Conservation (phyloP, 2,113 vertebrate species). For the Phalacrocorax brasilianus region DNA sequence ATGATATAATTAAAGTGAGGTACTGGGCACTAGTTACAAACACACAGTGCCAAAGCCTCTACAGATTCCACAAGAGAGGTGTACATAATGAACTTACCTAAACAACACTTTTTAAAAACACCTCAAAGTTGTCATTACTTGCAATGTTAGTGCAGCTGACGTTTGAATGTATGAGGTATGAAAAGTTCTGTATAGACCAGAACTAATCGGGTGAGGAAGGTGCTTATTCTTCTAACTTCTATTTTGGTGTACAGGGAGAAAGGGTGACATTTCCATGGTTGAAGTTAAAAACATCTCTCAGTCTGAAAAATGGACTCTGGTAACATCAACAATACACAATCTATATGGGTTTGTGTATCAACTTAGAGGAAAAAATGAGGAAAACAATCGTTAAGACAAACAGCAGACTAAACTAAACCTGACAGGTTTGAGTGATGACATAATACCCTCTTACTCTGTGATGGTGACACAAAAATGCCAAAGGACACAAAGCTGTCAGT, state of each 20-base stretch:
- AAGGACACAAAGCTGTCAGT: slow-evolving; percentile 76
- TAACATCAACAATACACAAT: slow-evolving; percentile 33
- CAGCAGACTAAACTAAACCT: slow-evolving; percentile 51
- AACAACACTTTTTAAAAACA: not conserved
- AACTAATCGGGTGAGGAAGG: not conserved
- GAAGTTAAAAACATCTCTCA: not conserved
- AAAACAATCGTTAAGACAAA: slow-evolving; percentile 65
- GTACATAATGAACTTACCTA: not conserved
- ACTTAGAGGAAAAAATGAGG: slow-evolving; percentile 7
- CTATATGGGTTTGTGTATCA: slow-evolving; percentile 9
- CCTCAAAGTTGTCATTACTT: not conserved
- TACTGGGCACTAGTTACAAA: not conserved
- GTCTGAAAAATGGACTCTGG: not conserved
- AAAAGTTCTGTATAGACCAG: not conserved
- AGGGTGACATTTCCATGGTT: not conserved
- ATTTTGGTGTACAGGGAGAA: not conserved
- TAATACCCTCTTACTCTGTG: slow-evolving; percentile 67
- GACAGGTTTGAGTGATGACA: slow-evolving; percentile 75
- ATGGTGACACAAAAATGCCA: slow-evolving; percentile 71
- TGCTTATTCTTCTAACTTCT: not conserved
- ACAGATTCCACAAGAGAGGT: not conserved
- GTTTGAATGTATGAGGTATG: not conserved
- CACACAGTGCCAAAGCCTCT: not conserved
- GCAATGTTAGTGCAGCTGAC: not conserved
- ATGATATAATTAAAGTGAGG: not conserved